Base-by-base conservation (phyloP, 2,113 vertebrate species). In the Salminus brasiliensis region DNA sequence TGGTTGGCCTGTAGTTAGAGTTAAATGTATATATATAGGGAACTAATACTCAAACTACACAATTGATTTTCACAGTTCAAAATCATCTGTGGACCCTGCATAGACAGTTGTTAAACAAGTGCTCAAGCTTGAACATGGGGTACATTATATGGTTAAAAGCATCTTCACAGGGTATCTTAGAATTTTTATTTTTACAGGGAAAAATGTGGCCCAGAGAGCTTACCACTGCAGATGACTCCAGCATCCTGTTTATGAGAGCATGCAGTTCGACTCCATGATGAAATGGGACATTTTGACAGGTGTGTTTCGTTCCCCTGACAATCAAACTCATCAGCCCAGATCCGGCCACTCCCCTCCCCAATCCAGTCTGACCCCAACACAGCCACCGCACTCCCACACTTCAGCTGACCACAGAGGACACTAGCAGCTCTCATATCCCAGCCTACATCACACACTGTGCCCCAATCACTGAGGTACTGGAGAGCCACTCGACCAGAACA, bases 281-380 rank as follows among this genome's bases (percentile, higher is more conserved):
- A 49, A n/a, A 60, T 72, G 66, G 63, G 45, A 81, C 83, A 87
- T 41, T 85, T 41, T 72, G 65, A 82, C 29, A 87, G 72, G 27
- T 66, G 57, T 27, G 76, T 79, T 63, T 87, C 86, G 25, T 72
- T 86, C 34, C 86, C 86, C 34, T 81, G 69, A 78, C 86, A 87
- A 57, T 76, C 52, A 69, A 83, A 85, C 39, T 60, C 49, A 76
- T 87, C 84, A n/a, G 79, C 25, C 78, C 82, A 86, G 39, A 83
- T 79, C 18, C 59, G 76, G 25, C 66, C 70, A 34, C 27, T 81
- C 67, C 74, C 78, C 39, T 60, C 81, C 52, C 79, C 77, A 78
- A 87, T 78, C 62, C 78, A 23, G 75, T 74, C 79, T 65, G 66
- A 49, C 68, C 78, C 82, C 27, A 59, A 47, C 36, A 75, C 81